Evolutionary conservation across 2,797 vertebrate species (phyloP).

Genomic region (Aeoliscus strigatus): DNA sequence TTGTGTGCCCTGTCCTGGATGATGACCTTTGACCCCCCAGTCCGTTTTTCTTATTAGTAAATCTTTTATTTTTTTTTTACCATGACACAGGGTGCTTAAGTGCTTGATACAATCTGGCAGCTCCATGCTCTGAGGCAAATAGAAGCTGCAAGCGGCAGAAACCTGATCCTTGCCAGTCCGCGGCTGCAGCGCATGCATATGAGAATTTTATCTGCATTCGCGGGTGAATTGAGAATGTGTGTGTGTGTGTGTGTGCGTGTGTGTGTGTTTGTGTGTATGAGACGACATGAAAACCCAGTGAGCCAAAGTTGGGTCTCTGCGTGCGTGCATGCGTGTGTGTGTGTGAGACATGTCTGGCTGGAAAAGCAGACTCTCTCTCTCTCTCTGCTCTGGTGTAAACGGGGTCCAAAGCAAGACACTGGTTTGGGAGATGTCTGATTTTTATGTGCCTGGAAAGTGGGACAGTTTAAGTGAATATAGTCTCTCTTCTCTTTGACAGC

Average conservation of each 20-base stretch:
- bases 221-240: too few species aligned
- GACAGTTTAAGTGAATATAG: conserved; percentile 52
- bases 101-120: too few species aligned
- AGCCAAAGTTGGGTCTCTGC: conserved; percentile 21
- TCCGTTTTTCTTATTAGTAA: too few species aligned
- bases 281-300: conserved; percentile 24
- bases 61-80: too few species aligned
- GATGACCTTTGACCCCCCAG: conserved; percentile 1
- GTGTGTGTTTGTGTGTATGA: conserved; percentile 12
- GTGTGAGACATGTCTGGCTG: conserved; percentile 39
- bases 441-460: conserved; percentile 64
- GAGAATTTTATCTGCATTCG: too few species aligned
- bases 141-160: too few species aligned
- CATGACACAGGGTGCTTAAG: too few species aligned
- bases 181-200: too few species aligned
- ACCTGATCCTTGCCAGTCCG: too few species aligned
- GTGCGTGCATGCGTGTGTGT: conserved; percentile 13
- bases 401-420: conserved; percentile 40
- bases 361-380: conserved; percentile 37
- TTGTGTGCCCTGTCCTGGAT: background rate
- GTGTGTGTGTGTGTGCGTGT: too few species aligned
- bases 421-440: conserved; percentile 56
- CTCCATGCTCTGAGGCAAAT: too few species aligned
- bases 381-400: too few species aligned
- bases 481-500: conserved; percentile 43